Evolutionary conservation across 2,797 vertebrate genomes (phyloP).

Genomic region (Linurgus olivaceus): DNA sequence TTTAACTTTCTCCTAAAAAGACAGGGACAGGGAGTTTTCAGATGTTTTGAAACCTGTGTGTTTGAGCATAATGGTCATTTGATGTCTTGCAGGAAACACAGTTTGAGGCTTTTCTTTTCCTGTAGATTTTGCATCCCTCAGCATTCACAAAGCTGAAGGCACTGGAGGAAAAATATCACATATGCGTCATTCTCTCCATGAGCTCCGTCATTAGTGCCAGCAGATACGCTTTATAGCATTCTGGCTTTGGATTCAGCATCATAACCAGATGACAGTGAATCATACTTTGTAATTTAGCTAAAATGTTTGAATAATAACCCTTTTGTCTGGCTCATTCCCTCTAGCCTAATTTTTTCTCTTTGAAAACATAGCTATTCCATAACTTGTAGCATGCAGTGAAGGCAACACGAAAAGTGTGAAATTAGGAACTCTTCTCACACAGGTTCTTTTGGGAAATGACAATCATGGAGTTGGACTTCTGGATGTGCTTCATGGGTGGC

Average conservation of each 20-base stretch:
- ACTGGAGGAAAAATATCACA: neutral
- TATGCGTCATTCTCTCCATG: neutral
- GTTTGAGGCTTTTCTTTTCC: neutral
- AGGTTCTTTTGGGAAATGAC: neutral
- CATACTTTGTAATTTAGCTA: neutral
- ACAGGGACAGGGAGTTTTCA: neutral
- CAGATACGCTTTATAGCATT: constrained; percentile 25
- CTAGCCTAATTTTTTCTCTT: neutral
- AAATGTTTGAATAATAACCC: neutral
- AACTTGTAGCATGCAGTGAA: neutral
- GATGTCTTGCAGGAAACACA: neutral
- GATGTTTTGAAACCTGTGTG: neutral
- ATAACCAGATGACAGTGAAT: constrained; percentile 28
- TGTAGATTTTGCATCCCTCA: neutral
- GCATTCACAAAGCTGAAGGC: neutral
- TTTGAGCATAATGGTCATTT: neutral
- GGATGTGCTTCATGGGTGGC: neutral
- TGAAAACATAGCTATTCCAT: neutral
- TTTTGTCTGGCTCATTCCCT: neutral
- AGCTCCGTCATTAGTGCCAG: neutral
- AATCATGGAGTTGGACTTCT: neutral
- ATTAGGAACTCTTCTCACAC: neutral
- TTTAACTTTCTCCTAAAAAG: neutral
- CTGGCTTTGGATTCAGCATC: constrained; percentile 23
- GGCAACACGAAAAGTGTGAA: neutral